Conservation (phyloP, 2,113 vertebrate species). For the Bos taurus region DNA sequence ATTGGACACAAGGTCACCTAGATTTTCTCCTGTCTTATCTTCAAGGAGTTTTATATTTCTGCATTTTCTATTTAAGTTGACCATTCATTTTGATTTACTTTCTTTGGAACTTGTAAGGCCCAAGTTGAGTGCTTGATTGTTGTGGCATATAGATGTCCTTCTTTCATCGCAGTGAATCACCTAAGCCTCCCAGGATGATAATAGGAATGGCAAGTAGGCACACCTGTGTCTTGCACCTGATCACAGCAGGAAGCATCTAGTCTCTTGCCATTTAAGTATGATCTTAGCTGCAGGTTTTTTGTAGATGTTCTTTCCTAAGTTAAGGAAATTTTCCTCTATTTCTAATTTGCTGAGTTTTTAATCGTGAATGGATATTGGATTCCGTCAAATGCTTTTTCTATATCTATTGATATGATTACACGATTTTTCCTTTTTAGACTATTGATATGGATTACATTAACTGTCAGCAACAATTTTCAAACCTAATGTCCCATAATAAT, state of each 20-base stretch:
- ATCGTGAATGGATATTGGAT: background rate
- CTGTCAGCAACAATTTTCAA: background rate
- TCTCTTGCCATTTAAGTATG: background rate
- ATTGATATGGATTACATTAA: background rate
- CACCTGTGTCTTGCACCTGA: background rate
- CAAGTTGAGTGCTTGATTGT: background rate
- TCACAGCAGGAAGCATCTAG: background rate
- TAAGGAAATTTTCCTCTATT: background rate
- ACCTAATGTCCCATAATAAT: background rate
- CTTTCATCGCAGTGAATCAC: background rate
- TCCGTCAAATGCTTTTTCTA: background rate
- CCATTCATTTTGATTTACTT: background rate
- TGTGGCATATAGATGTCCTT: background rate
- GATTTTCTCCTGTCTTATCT: background rate
- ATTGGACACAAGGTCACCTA: background rate
- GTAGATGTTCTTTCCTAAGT: background rate
- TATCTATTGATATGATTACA: background rate
- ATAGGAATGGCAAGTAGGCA: background rate
- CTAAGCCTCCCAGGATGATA: background rate
- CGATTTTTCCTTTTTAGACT: background rate
- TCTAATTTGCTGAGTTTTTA: background rate
- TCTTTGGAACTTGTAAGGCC: background rate
- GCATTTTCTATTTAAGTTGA: background rate
- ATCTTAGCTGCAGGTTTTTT: background rate
- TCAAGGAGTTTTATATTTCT: background rate